Evolutionary conservation across 2,113 vertebrate species (phyloP).

Genomic region (Vanacampus margaritifer): DNA sequence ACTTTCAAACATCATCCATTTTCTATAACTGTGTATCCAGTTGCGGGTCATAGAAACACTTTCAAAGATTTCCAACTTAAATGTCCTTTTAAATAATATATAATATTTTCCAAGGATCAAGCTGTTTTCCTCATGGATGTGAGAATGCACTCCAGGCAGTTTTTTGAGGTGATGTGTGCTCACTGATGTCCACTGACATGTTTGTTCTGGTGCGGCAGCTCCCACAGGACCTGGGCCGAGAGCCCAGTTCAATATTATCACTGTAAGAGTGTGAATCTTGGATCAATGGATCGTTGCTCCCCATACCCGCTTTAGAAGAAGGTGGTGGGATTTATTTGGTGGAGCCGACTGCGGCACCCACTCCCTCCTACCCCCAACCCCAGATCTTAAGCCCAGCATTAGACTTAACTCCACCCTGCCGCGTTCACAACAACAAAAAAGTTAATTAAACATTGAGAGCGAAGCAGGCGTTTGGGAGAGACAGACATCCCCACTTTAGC

Average conservation of each 20-base stretch:
- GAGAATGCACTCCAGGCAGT: neutral
- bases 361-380: constrained; percentile 10
- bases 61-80: neutral
- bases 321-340: constrained; percentile 37
- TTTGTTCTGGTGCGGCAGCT: constrained; percentile 3
- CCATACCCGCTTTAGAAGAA: constrained; percentile 18
- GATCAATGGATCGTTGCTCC: constrained; percentile 36
- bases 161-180: constrained; percentile 2
- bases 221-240: neutral
- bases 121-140: neutral
- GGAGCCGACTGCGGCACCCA: constrained; percentile 27
- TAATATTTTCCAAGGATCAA: neutral
- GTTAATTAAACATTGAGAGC: constrained; percentile 61
- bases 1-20: neutral
- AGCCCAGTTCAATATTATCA: constrained; percentile 52
- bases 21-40: neutral
- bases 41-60: neutral
- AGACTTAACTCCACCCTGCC: constrained; percentile 57
- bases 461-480: neutral
- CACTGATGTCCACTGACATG: constrained; percentile 1
- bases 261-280: constrained; percentile 9
- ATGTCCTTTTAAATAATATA: neutral
- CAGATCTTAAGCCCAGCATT: constrained; percentile 8
- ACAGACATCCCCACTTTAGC: constrained; percentile 22
- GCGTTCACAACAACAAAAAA: constrained; percentile 35